Evolutionary conservation across 2,113 vertebrate species (phyloP), one percentile per base, ranked within the genome.

Genomic region (Hypocryptadius cinnamomeus): DNA sequence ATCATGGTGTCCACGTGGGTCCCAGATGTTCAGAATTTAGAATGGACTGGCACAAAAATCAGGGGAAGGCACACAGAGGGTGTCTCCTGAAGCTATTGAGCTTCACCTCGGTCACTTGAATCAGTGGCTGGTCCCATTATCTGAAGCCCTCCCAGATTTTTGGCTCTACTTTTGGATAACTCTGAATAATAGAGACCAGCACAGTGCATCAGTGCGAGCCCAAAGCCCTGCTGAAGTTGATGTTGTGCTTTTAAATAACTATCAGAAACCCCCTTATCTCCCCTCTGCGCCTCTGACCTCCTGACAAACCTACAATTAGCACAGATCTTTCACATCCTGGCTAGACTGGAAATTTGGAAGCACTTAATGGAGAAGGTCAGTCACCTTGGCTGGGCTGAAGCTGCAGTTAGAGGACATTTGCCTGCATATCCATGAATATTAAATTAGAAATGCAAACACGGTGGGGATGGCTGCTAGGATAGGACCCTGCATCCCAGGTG

Each of bases 361-460:
- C 90, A 87, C 89, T 97, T 98, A 98, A 97, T 97, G 97, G 96
- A 95, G 97, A 95, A 96, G 97, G 97, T 97, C 97, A 93, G 91
- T 93, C 97, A 97, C 97, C 97, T 98, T 98, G 98, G 97, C 97
- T 94, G 87, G 95, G 87, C 92, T 96, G 96, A 96, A 97, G 97
- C 93, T 97, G 87, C 94, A 94, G 89, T 92, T 98, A 94, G 96
- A 97, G 96, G 97, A 95, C 86, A 8, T 95, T 95, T 66, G 23
- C 87, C 70, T 31, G 47, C 72, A 96, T 89, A 93, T 50, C 97
- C 63, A 86, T 96, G 87, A 96, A 97, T 97, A 97, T 96, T 97
- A 96, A 96, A 9, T 1, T 6, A 85, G 48, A 93, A 94, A 89
- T 70, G 47, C 31, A 92, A 93, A 47, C 39, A 27, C 24, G 5